Base-by-base conservation (phyloP, 92 coral and sea anemone genomes). In the Phenganax subtilis region DNA sequence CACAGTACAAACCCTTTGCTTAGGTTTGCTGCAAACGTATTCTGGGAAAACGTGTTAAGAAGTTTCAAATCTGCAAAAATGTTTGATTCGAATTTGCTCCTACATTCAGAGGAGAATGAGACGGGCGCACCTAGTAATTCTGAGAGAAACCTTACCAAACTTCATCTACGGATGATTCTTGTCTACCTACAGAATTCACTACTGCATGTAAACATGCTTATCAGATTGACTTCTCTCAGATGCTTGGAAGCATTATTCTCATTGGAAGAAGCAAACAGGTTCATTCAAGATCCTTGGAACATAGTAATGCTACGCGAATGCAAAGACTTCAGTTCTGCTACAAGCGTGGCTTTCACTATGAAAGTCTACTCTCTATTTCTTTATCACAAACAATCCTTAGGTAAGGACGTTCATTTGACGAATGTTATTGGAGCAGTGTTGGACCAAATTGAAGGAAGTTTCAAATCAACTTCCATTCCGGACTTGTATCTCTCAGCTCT, bases 161-260 rank as follows among this genome's bases (percentile, higher is more conserved):
- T 65, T 69, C 83, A 86, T 64, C 58, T 76, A 29, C 69, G 81
- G 54, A 88, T 87, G 64, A 72, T 96, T 63, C 75, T 90, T 53
- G 87, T 89, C 64, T 88, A 86, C 72, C 80, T 96, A 54, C 97
- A 96, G 89, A 96, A 96, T 76, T 86, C 88, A 10, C 57, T 96
- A 17, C 82, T 90, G 51, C 90, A 91, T 53, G 92, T 87, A 68
- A 87, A 86, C 66, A 90, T 83, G 81, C 72, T 88, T 29, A 84
- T 96, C 57, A 85, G 87, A 73, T 63, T 84, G 63, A 78, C 91
- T 72, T 88, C 96, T 15, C 77, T 91, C n/a, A 89, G 79, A 67
- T 96, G 99, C 67, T 79, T 96, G 54, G 78, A 65, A 30, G 87
- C 89, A 56, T 76, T 96, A 61, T 76, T 90, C 54, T 44, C 76